Base-by-base conservation (phyloP, 2,888 invertebrate species). In the Rutpela maculata region DNA sequence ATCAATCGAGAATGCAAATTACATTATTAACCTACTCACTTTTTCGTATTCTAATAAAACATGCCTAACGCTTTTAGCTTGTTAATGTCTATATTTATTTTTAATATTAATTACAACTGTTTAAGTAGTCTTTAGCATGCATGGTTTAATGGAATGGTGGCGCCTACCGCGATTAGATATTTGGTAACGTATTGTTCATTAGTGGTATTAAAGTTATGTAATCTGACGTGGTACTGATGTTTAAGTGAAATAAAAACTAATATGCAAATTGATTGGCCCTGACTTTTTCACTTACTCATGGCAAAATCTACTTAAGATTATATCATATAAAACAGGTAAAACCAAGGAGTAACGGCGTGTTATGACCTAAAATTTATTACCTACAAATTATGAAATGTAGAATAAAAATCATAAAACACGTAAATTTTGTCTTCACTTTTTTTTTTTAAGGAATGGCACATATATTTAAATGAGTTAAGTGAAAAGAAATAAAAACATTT, bases 1-100 rank as follows among this genome's bases (percentile, higher is more conserved):
- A 65, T 65, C 65, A 50, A 65, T 65, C 11, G 18, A 43, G 65
- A 65, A 65, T 65, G 65, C 65, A 65, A 65, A 65, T 43, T 38
- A 65, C 65, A 38, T 12, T 65, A 65, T 65, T 65, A 65, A 65
- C 65, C 43, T 43, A 43, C 19, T 65, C 43, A 43, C 19, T 65
- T 43, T 22, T 43, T 43, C 22, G 43, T 65, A 65, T 65, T 35
- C 35, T 35, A 18, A 18, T 43, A 65, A 65, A 65, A 17, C 38
- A 18, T 50, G 38, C 43, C 43, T 17, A 65, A 50, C 22, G 43
- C 22, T 43, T 65, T 18, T 18, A 43, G 15, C 43, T 19, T 65
- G 12, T 43, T 65, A 65, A 65, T 50, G 65, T 65, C 43, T 65
- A 65, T 43, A 65, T 43, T 65, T 43, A 65, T 50, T 50, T 65